Conservation (phyloP, 2,797 vertebrate genomes). For the Florisuga fusca region DNA sequence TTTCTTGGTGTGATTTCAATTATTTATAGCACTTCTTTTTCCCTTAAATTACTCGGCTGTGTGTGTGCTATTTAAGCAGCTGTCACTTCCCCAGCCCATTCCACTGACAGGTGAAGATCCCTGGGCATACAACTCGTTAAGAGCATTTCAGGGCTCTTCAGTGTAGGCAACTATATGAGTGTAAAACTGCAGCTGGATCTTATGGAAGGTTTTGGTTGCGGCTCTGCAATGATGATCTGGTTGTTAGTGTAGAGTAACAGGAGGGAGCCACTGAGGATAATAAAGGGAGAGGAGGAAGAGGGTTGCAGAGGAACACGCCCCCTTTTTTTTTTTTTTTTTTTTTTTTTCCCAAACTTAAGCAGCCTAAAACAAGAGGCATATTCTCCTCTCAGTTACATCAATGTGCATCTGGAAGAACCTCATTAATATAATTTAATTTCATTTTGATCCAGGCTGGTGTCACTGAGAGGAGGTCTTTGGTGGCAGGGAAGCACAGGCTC, state of each 20-base stretch:
- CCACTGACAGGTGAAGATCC: background rate
- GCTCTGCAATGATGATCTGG: background rate
- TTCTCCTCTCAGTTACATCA: background rate
- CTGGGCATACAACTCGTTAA: background rate
- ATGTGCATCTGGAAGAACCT: background rate
- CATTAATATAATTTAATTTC: conserved; percentile 1
- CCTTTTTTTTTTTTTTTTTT: background rate
- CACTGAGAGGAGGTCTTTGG: background rate
- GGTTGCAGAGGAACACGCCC: background rate
- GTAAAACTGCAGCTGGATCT: background rate
- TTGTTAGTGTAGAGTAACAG: background rate
- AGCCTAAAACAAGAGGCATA: background rate
- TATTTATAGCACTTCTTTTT: conserved; percentile 48
- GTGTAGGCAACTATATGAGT: background rate
- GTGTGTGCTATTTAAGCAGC: background rate
- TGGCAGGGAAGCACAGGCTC: background rate
- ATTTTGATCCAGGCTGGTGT: background rate
- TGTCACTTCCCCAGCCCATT: background rate
- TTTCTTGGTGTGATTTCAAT: conserved; percentile 39
- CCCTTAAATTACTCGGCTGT: background rate
- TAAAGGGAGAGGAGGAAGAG: background rate
- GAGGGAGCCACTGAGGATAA: background rate
- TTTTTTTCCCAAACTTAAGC: background rate
- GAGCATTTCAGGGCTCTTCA: conserved; percentile 25
- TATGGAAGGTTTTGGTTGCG: background rate